Conservation (phyloP, 2,888 invertebrate species). For the Platerodrilus igneus region DNA sequence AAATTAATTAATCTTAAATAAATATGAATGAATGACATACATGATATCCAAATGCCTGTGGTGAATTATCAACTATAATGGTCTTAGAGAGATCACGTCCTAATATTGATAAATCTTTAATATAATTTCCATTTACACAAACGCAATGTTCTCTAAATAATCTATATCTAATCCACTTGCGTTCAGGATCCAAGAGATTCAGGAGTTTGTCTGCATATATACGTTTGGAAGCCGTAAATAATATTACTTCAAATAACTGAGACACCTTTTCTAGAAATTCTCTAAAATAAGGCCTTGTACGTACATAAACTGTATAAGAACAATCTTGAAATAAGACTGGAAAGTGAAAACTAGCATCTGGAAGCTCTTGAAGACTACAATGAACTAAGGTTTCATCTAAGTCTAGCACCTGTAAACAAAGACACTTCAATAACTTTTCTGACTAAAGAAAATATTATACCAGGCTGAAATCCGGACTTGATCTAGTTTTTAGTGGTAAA, state of each 20-base stretch:
- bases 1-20: slow-evolving; percentile 60
- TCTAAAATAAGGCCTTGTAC: slow-evolving; percentile 85
- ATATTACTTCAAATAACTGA: slow-evolving; percentile 82
- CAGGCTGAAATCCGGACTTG: slow-evolving; percentile 89
- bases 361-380: slow-evolving; percentile 86
- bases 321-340: slow-evolving; percentile 90
- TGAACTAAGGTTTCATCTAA: slow-evolving; percentile 92
- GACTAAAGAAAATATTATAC: slow-evolving; percentile 46
- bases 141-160: slow-evolving; percentile 94
- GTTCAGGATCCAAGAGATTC: slow-evolving; percentile 83
- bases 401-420: slow-evolving; percentile 53
- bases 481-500: slow-evolving; percentile 84
- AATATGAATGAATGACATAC: slow-evolving; percentile 48
- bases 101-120: slow-evolving; percentile 89
- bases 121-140: slow-evolving; percentile 92
- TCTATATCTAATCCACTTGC: slow-evolving; percentile 86
- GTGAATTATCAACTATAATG: slow-evolving; percentile 83
- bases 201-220: slow-evolving; percentile 92
- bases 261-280: slow-evolving; percentile 88
- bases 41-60: slow-evolving; percentile 91
- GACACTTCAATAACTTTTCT: slow-evolving; percentile 1
- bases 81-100: slow-evolving; percentile 87
- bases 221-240: slow-evolving; percentile 93
- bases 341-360: slow-evolving; percentile 90
- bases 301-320: slow-evolving; percentile 77